phyloP scores from a whole-genome alignment of 2,888 invertebrate species.

The Odontothrips loti region DNA sequence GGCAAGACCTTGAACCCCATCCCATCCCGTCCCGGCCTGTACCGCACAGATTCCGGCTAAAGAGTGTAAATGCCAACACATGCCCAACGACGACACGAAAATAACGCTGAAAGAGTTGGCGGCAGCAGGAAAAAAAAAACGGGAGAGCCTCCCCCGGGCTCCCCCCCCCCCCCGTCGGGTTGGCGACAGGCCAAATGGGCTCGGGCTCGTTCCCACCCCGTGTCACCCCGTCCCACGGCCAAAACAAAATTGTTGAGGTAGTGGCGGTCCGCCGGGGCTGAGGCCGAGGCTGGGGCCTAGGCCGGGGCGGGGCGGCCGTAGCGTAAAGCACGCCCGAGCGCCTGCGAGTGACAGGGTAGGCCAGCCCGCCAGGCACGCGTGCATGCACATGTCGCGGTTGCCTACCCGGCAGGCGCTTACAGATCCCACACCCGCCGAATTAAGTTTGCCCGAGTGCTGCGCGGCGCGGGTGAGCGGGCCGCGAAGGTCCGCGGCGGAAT shows the following conservation, averaged over 20 bases:
- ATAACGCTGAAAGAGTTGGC: neutral
- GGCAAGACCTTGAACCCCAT: neutral
- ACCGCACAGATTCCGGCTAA: neutral
- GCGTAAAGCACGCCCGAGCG: too few relatives aligned
- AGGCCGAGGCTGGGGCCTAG: too few relatives aligned
- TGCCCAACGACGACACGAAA: neutral
- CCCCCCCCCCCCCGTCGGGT: neutral
- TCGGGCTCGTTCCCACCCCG: neutral
- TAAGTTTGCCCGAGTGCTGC: neutral
- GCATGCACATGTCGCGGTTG: too few relatives aligned
- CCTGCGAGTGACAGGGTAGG: too few relatives aligned
- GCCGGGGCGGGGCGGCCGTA: too few relatives aligned
- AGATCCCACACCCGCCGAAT: conserved; percentile 31
- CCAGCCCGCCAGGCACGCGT: too few relatives aligned
- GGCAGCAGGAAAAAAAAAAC: neutral
- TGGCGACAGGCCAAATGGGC: neutral
- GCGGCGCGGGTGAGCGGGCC: too few relatives aligned
- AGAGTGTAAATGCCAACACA: neutral
- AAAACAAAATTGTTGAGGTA: conserved; percentile 1
- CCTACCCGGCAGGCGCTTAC: too few relatives aligned
- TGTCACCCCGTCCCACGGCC: neutral
- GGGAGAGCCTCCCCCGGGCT: too few relatives aligned
- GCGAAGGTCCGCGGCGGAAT: neutral
- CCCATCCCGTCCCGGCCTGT: neutral
- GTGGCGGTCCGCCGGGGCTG: conserved; percentile 32